phyloP scores from a whole-genome alignment of 2,888 invertebrate species.

The Synergus gifuensis region DNA sequence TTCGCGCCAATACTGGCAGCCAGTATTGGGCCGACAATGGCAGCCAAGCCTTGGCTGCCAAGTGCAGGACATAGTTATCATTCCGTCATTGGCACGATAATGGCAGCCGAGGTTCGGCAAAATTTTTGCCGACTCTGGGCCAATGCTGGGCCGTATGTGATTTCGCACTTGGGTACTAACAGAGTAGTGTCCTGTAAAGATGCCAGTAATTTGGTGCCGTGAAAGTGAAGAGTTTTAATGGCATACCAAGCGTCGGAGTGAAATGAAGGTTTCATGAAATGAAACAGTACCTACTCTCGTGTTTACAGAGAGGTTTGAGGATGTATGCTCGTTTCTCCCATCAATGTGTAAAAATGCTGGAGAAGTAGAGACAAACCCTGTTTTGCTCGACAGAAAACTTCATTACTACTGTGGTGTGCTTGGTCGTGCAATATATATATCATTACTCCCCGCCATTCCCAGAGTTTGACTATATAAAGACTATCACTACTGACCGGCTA shows the following conservation, averaged over 20 bases:
- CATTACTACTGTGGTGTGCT: conserved; percentile 14
- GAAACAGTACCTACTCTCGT: background rate
- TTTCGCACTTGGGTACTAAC: too few species aligned
- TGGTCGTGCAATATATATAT: background rate
- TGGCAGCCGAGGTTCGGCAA: too few species aligned
- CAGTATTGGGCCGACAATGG: too few species aligned
- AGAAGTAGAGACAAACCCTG: background rate
- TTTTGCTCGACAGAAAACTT: conserved; percentile 24
- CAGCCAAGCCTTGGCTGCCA: too few species aligned
- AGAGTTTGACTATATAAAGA: conserved; percentile 7
- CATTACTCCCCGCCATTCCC: background rate
- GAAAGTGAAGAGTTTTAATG: conserved; percentile 17
- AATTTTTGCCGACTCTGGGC: too few species aligned
- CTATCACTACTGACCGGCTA: conserved; percentile 8
- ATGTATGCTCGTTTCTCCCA: background rate
- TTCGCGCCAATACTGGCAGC: too few species aligned
- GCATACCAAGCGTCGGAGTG: background rate
- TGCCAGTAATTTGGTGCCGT: background rate
- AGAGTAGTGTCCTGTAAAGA: conserved; percentile 17
- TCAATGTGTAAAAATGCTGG: background rate
- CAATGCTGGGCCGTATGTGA: too few species aligned
- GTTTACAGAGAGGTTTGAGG: background rate
- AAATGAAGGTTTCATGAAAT: conserved; percentile 35
- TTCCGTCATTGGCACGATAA: too few species aligned
- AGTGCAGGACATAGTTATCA: too few species aligned